A percentile compares a stretch with the other conserved stretches of the same genome.
These are phyloP conservation scores for Hydroisotoma schaefferi DNA, from an alignment of 2,888 invertebrate species.

Conservation along the genomic window DNA sequence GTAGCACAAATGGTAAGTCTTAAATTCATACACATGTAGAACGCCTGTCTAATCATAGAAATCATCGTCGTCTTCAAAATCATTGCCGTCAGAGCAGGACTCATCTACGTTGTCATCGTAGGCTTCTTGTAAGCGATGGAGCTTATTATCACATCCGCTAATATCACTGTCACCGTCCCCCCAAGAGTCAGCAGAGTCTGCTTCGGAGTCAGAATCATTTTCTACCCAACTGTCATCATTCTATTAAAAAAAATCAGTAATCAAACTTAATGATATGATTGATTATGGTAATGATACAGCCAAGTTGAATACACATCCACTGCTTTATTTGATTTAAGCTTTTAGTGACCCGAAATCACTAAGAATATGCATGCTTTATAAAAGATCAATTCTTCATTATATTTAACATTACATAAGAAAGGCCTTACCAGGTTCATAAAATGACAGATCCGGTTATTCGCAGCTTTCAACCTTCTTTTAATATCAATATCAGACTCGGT, in stretches of 20 bases:
- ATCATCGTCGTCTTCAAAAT: slow-evolving; percentile 8
- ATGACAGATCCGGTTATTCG: slow-evolving; percentile 15
- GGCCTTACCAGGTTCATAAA: slow-evolving; percentile 16
- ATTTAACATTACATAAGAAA: not conserved
- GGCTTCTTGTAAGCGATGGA: not conserved
- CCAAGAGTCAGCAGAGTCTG: slow-evolving; percentile 7
- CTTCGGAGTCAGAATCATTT: slow-evolving; percentile 26
- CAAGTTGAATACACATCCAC: not conserved
- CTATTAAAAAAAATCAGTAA: slow-evolving; percentile 12
- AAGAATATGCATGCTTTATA: too few relatives aligned
- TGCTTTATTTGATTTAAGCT: too few relatives aligned
- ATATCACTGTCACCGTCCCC: slow-evolving; percentile 23
- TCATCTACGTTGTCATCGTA: slow-evolving; percentile 7
- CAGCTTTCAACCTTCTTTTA: slow-evolving; percentile 13
- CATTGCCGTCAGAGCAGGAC: slow-evolving; percentile 10
- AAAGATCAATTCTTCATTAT: too few relatives aligned
- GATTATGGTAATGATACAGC: not conserved
- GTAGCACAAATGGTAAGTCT: too few relatives aligned
- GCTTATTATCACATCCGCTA: slow-evolving; percentile 15
- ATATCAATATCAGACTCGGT: slow-evolving; percentile 2
- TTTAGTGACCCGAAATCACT: too few relatives aligned
- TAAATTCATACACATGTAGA: too few relatives aligned
- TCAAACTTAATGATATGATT: not conserved
- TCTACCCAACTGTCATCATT: slow-evolving; percentile 24
- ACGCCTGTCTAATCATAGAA: too few relatives aligned